Percentiles rank a stretch among this genome's conserved stretches.
phyloP scores from a whole-genome alignment of 2,797 vertebrate genomes.

The Danio tinwini region DNA sequence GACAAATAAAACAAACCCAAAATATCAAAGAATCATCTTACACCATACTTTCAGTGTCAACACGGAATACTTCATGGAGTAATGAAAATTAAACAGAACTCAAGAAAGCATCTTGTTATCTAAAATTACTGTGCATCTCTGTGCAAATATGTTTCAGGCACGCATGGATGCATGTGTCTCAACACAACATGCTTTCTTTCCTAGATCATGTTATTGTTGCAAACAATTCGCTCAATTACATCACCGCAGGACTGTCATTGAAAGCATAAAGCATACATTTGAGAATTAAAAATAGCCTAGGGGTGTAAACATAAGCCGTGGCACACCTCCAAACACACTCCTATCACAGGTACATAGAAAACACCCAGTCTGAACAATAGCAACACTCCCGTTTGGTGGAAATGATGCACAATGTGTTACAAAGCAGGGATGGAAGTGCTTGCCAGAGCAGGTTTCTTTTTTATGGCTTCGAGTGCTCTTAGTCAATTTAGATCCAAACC shows the following conservation, averaged over 20 bases:
- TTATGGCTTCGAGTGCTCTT: background rate
- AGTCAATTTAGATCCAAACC: conserved; percentile 3
- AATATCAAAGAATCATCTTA: background rate
- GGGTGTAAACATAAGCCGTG: background rate
- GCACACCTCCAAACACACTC: background rate
- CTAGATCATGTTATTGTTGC: background rate
- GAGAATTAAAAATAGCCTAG: conserved; percentile 1
- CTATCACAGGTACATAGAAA: background rate
- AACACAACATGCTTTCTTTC: background rate
- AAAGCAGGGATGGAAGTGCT: background rate
- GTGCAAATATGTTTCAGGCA: background rate
- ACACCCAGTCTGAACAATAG: conserved; percentile 12
- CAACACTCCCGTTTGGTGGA: background rate
- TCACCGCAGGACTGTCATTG: background rate
- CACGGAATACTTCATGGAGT: background rate
- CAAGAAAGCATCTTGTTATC: background rate
- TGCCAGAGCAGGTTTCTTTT: background rate
- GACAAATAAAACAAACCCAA: background rate
- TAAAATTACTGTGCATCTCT: background rate
- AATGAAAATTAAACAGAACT: background rate
- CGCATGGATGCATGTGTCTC: background rate
- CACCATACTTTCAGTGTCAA: background rate
- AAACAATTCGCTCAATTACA: background rate
- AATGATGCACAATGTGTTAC: background rate
- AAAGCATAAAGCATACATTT: background rate